Base-by-base conservation (phyloP, 2,888 invertebrate genomes). In the Stramonita haemastoma region DNA sequence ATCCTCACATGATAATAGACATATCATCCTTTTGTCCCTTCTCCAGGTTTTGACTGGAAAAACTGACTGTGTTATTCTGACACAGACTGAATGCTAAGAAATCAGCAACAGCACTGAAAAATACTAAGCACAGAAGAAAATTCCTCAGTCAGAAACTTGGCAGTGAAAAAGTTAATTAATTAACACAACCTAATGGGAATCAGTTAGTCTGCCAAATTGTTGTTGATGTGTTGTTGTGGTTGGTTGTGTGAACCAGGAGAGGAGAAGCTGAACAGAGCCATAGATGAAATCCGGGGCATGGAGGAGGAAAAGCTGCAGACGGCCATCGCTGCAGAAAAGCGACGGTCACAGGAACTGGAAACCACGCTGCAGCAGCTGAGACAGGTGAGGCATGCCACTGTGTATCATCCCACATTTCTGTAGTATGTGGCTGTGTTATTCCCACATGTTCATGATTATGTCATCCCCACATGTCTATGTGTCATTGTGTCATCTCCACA, bases 301-400 rank as follows among this genome's bases (percentile, higher is more conserved):
- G 95, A 96, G 90, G 91, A 90, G 19, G 95, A 95, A 90, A 95
- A 94, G 90, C 91, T 94, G 87, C 94, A 94, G 70, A 93, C 91
- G 83, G 93, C 93, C 34, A 83, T 95, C 8, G 93, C 92, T n/a
- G 91, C 92, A 19, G 95, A 95, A 90, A 92, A 92, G 89, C 91
- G 91, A 57, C 94, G 93, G 87, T 91, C 93, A 60, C 93, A 93
- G 32, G 94, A 95, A 86, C 90, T 95, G 34, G 93, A 95, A 73
- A 91, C 91, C 34, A 93, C 92, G 17, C 87, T 95, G n/a, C 94
- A 94, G 66, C 93, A 94, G 84, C 92, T 95, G 8, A 92, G 93
- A 93, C 83, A 91, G 92, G 94, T 94, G 8, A 89, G 17, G 29
- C 29, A 29, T 29, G 77, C n/a, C 1, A 4, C 26, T n/a, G 29